Evolutionary conservation across 2,113 vertebrate genomes (phyloP).

Genomic region (Condylura cristata): DNA sequence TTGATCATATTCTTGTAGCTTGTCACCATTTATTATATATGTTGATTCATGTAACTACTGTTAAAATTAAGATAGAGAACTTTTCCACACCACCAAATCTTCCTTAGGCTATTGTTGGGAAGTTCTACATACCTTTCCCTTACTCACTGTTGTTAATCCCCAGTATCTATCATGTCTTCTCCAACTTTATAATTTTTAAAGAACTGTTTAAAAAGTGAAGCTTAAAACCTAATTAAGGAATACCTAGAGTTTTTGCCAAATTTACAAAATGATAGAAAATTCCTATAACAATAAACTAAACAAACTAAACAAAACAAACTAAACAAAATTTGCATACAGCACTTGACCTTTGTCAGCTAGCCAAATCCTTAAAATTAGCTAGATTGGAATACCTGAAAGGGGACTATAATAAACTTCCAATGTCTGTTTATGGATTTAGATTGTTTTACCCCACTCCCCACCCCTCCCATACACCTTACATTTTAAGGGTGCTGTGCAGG

Average conservation of each 20-base stretch:
- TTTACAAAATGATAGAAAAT: constrained; percentile 11
- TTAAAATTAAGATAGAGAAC: neutral
- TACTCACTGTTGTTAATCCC: neutral
- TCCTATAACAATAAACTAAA: neutral
- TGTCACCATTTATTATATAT: neutral
- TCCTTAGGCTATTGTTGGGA: neutral
- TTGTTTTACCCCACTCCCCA: neutral
- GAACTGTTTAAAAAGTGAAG: neutral
- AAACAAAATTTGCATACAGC: constrained; percentile 2
- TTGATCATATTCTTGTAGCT: neutral
- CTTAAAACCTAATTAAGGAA: neutral
- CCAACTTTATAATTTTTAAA: constrained; percentile 16
- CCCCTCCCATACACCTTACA: neutral
- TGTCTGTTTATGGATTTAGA: constrained; percentile 7
- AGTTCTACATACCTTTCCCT: neutral
- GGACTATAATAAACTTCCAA: neutral
- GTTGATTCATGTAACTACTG: neutral
- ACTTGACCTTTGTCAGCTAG: neutral
- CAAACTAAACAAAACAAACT: too few species aligned
- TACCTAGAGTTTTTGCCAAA: neutral
- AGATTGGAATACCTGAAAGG: neutral
- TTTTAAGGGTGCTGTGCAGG: constrained; percentile 2
- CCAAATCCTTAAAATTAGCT: neutral
- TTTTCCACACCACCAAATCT: neutral
- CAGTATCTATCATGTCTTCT: neutral